Evolutionary conservation across 2,888 invertebrate genomes (phyloP).

Genomic region (Axea sp.): DNA sequence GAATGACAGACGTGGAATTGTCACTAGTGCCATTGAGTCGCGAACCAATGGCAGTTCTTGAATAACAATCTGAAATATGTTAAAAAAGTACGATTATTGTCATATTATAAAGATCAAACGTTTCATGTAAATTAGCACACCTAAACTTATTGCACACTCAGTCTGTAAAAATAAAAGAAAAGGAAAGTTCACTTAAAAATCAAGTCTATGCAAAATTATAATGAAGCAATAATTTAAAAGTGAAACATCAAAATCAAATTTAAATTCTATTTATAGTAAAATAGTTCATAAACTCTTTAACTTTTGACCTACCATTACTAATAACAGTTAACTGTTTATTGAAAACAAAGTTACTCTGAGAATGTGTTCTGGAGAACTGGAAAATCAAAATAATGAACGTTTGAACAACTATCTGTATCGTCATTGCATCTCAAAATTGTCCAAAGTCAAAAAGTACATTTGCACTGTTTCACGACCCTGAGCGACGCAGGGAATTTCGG

Average conservation of each 20-base stretch:
- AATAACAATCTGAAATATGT: slow-evolving; percentile 82
- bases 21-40: too few relatives aligned
- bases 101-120: too few relatives aligned
- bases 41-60: slow-evolving; percentile 81
- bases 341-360: slow-evolving; percentile 72
- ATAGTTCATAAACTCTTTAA: too few relatives aligned
- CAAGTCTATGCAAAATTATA: too few relatives aligned
- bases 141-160: too few relatives aligned
- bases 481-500: slow-evolving; percentile 45
- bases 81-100: too few relatives aligned
- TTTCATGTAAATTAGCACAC: too few relatives aligned
- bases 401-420: slow-evolving; percentile 27
- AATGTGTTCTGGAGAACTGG: slow-evolving; percentile 22
- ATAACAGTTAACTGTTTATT: slow-evolving; percentile 79
- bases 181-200: too few relatives aligned
- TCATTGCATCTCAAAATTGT: slow-evolving; percentile 56
- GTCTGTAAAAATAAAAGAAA: too few relatives aligned
- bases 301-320: slow-evolving; percentile 79
- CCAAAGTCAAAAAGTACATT: slow-evolving; percentile 10
- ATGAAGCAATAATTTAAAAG: too few relatives aligned
- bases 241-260: too few relatives aligned
- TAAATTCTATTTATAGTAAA: too few relatives aligned
- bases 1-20: slow-evolving; percentile 76
- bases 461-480: not conserved
- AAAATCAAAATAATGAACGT: slow-evolving; percentile 36